Conservation (phyloP, 2,888 invertebrate species). For the Parapristionchus giblindavisi region DNA sequence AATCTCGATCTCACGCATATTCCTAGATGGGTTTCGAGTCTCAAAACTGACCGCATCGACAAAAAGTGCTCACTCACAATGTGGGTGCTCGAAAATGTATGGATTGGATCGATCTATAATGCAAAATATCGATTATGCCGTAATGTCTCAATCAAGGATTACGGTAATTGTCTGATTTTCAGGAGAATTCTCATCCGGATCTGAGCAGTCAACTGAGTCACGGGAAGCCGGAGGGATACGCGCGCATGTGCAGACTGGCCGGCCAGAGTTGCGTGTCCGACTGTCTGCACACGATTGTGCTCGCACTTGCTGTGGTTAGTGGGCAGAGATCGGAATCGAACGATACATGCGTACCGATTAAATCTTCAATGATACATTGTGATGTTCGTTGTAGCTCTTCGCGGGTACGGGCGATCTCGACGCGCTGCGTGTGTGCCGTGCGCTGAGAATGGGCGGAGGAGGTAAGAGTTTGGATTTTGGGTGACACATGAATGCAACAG, state of each 20-base stretch:
- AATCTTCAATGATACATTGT: background rate
- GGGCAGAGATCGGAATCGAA: background rate
- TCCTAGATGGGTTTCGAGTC: too few relatives aligned
- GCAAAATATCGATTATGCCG: too few relatives aligned
- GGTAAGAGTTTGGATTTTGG: slow-evolving; percentile 18
- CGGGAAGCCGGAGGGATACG: slow-evolving; percentile 16
- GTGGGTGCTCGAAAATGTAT: too few relatives aligned
- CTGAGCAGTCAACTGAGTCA: too few relatives aligned
- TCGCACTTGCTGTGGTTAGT: slow-evolving; percentile 38
- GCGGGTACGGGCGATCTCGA: slow-evolving; percentile 89
- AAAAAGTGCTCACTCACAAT: too few relatives aligned
- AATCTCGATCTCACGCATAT: too few relatives aligned
- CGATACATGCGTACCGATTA: background rate
- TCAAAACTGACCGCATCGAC: too few relatives aligned
- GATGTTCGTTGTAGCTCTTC: slow-evolving; percentile 77
- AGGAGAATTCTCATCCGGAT: too few relatives aligned
- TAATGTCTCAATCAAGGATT: too few relatives aligned
- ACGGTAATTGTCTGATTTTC: too few relatives aligned
- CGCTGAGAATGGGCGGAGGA: slow-evolving; percentile 75
- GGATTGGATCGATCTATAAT: too few relatives aligned
- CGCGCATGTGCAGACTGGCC: slow-evolving; percentile 29
- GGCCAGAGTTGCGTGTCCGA: slow-evolving; percentile 28
- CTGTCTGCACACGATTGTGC: slow-evolving; percentile 34
- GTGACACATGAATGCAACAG: too few relatives aligned
- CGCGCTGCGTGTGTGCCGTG: slow-evolving; percentile 83